phyloP scores from a whole-genome alignment of 2,888 invertebrate species.

The Cephus pulcher region DNA sequence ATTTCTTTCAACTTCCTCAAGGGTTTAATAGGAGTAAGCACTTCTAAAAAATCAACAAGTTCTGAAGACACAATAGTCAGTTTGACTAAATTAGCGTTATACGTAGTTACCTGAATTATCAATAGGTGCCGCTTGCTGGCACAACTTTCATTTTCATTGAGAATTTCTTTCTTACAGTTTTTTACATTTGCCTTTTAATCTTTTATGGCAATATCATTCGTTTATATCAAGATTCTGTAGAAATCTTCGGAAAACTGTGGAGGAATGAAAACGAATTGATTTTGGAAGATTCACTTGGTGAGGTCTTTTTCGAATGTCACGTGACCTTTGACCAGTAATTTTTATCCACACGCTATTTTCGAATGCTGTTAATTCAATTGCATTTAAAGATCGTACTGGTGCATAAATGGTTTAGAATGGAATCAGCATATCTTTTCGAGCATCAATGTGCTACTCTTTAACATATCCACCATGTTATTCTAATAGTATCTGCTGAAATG shows the following conservation, averaged over 20 bases:
- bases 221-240: not conserved
- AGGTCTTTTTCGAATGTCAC: not conserved
- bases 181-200: not conserved
- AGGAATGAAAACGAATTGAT: not conserved
- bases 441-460: not conserved
- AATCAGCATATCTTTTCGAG: not conserved
- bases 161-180: not conserved
- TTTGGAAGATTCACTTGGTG: not conserved
- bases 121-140: not conserved
- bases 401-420: not conserved
- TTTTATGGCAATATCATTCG: not conserved
- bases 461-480: not conserved
- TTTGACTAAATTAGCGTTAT: not conserved
- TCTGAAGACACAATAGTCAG: not conserved
- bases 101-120: not conserved
- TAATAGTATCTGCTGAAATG: not conserved
- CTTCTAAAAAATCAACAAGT: not conserved
- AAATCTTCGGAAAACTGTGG: not conserved
- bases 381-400: not conserved
- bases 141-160: not conserved
- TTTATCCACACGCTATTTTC: not conserved
- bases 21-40: not conserved
- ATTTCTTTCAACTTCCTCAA: not conserved
- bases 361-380: not conserved
- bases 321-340: not conserved